phyloP scores from a whole-genome alignment of 2,113 vertebrate species.

The Oncorhynchus nerka region DNA sequence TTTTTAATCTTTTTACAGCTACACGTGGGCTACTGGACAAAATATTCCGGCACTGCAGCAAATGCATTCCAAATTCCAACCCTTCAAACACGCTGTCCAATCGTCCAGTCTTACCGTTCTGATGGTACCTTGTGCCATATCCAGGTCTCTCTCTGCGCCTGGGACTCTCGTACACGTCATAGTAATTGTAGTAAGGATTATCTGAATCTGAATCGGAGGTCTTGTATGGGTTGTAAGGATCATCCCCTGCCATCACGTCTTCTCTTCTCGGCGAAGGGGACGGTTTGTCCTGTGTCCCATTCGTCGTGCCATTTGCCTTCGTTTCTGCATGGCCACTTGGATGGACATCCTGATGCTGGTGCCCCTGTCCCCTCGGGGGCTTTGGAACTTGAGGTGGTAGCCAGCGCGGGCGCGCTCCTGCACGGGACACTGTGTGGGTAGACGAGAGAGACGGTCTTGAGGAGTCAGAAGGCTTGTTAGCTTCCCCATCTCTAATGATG shows the following conservation, averaged over 20 bases:
- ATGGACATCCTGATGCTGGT: slow-evolving; percentile 38
- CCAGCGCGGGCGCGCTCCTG: slow-evolving; percentile 33
- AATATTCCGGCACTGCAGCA: not conserved
- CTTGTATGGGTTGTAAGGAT: slow-evolving; percentile 92
- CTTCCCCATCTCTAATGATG: slow-evolving; percentile 57
- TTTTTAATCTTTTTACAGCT: not conserved
- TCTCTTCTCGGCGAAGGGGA: slow-evolving; percentile 55
- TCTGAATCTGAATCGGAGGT: slow-evolving; percentile 84
- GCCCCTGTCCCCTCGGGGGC: slow-evolving; percentile 50
- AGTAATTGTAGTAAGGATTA: slow-evolving; percentile 93
- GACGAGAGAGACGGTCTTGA: slow-evolving; percentile 26
- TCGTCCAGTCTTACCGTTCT: slow-evolving; percentile 81
- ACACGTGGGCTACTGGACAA: not conserved
- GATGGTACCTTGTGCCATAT: slow-evolving; percentile 90
- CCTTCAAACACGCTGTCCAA: not conserved
- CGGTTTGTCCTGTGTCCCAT: slow-evolving; percentile 50
- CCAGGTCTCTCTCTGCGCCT: slow-evolving; percentile 81
- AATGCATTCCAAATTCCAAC: not conserved
- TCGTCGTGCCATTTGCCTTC: slow-evolving; percentile 35
- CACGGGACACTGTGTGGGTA: slow-evolving; percentile 13
- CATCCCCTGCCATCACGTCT: slow-evolving; percentile 89
- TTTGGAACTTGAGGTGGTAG: slow-evolving; percentile 51
- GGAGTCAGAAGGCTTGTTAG: slow-evolving; percentile 23
- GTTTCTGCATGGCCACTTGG: slow-evolving; percentile 29
- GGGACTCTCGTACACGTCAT: slow-evolving; percentile 89